Evolutionary conservation across 2,113 vertebrate species (phyloP).

Genomic region (Alouatta palliata): DNA sequence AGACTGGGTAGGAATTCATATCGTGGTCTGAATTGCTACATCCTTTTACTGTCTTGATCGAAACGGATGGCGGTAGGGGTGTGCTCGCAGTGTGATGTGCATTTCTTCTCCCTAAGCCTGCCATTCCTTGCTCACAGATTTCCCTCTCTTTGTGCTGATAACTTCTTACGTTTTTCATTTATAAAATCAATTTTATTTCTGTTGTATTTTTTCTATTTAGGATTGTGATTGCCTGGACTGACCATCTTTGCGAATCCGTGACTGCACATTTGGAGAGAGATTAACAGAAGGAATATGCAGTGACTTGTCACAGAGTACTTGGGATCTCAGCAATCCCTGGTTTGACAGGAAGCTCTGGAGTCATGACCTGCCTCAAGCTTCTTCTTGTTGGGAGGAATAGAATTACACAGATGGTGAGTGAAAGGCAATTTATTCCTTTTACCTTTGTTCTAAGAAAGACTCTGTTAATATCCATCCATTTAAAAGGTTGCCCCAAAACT

Average conservation of each 20-base stretch:
- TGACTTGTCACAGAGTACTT: background rate
- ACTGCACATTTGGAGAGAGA: background rate
- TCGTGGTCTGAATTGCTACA: accelerated
- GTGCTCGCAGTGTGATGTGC: background rate
- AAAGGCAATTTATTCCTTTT: background rate
- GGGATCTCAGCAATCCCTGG: background rate
- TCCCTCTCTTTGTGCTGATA: background rate
- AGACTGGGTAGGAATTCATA: background rate
- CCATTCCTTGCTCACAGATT: background rate
- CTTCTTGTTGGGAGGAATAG: background rate
- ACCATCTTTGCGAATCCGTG: background rate
- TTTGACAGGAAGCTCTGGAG: background rate
- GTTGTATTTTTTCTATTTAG: background rate
- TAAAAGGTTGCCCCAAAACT: background rate
- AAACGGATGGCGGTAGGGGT: background rate
- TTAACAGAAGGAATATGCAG: background rate
- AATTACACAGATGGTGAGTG: background rate
- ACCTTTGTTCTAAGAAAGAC: background rate
- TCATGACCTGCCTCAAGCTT: background rate
- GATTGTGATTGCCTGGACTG: background rate
- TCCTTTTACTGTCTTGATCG: background rate
- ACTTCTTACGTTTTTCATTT: background rate
- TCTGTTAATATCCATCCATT: too few relatives aligned
- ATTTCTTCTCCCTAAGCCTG: background rate
- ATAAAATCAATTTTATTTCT: conserved; percentile 10